Evolutionary conservation across 2,888 invertebrate species (phyloP).

Genomic region (Pachliopta kotzebuea): DNA sequence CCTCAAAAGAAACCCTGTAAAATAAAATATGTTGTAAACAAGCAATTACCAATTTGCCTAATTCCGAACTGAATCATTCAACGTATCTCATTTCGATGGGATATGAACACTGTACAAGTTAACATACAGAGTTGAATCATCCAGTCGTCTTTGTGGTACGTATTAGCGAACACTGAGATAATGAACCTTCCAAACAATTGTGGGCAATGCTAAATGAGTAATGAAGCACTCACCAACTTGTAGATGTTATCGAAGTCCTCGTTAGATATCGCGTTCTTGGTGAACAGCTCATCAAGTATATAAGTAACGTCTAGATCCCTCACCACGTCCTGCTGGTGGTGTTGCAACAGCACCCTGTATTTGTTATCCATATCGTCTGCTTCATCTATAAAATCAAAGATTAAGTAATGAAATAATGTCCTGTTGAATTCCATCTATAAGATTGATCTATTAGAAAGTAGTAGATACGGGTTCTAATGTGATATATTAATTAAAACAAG

Average conservation of each 20-base stretch:
- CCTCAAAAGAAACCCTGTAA: too few species aligned
- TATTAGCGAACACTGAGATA: conserved; percentile 3
- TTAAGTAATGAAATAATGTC: background rate
- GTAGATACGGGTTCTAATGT: too few species aligned
- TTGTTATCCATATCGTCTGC: conserved; percentile 61
- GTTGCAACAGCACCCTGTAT: conserved; percentile 60
- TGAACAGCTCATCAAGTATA: conserved; percentile 69
- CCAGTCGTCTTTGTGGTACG: background rate
- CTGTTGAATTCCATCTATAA: background rate
- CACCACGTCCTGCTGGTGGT: conserved; percentile 65
- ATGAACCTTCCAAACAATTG: background rate
- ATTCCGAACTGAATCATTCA: background rate
- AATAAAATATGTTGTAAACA: too few species aligned
- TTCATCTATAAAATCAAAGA: conserved; percentile 52
- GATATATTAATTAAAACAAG: too few species aligned
- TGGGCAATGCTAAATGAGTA: conserved; percentile 2
- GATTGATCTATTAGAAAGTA: too few species aligned
- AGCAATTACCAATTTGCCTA: too few species aligned
- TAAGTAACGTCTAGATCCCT: conserved; percentile 70
- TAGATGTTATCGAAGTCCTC: conserved; percentile 60
- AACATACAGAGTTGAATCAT: background rate
- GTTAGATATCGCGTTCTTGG: conserved; percentile 58
- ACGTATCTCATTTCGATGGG: background rate
- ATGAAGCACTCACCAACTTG: conserved; percentile 47
- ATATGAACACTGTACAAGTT: background rate